Percentiles rank a stretch among this genome's conserved stretches.
These are phyloP conservation scores for Rostratula benghalensis DNA, from an alignment of 2,113 vertebrate genomes.

Conservation along the genomic window DNA sequence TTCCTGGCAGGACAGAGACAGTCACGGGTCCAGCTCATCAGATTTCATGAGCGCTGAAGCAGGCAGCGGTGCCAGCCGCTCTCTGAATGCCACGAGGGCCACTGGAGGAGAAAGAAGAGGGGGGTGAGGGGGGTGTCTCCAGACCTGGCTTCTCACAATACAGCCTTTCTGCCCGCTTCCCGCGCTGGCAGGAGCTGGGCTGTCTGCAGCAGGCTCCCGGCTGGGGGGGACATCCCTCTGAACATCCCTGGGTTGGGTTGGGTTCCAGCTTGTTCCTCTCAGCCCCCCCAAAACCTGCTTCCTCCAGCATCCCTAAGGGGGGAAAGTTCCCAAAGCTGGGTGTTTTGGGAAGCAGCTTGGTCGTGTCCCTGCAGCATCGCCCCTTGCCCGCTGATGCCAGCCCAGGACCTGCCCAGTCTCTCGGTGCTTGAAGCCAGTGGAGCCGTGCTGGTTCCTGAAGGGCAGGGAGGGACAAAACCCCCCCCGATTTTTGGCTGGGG, in stretches of 20 bases:
- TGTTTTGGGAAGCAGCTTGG: not conserved
- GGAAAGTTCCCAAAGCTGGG: fast-evolving
- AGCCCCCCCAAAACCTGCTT: not conserved
- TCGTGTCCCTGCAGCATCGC: not conserved
- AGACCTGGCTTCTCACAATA: not conserved
- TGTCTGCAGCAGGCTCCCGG: not conserved
- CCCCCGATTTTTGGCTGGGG: no score
- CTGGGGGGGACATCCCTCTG: fast-evolving
- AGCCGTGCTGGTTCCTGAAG: not conserved
- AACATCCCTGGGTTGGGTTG: fast-evolving
- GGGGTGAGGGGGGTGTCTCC: not conserved
- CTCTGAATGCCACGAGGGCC: not conserved
- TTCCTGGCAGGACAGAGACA: conserved; percentile 32
- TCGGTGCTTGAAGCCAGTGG: not conserved
- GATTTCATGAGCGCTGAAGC: not conserved
- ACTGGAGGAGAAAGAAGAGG: not conserved
- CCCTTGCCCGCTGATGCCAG: no score
- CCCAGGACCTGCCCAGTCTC: not conserved
- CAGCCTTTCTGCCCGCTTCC: not conserved
- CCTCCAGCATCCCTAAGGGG: fast-evolving
- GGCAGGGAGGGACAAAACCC: not conserved
- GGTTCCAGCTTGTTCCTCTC: not conserved
- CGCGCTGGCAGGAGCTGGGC: not conserved
- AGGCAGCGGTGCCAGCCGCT: not conserved
- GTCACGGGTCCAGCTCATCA: conserved; percentile 7